Evolutionary conservation across 2,888 invertebrate species (phyloP).

Genomic region (Chrysotoxum bicinctum): DNA sequence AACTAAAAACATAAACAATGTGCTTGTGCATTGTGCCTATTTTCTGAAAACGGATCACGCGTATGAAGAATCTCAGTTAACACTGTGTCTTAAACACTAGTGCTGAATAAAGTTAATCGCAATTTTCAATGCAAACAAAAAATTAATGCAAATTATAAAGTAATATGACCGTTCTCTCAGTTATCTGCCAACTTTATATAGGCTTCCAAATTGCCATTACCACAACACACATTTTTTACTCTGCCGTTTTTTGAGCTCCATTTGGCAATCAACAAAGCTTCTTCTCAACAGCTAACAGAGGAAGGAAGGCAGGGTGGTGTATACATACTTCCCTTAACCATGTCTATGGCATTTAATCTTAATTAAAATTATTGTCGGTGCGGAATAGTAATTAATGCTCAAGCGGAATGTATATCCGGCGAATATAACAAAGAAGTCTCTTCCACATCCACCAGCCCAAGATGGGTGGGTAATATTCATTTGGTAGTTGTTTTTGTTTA

Average conservation of each 20-base stretch:
- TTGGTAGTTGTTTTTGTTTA: slow-evolving; percentile 30
- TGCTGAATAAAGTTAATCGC: neutral
- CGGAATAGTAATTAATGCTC: slow-evolving; percentile 65
- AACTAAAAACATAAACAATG: slow-evolving; percentile 3
- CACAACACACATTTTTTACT: slow-evolving; percentile 2
- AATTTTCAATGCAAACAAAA: neutral
- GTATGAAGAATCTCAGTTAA: slow-evolving; percentile 1
- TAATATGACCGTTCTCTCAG: neutral
- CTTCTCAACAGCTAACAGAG: neutral
- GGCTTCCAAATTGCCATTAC: slow-evolving; percentile 37
- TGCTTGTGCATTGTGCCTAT: neutral
- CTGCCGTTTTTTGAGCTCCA: neutral
- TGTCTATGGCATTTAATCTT: slow-evolving; percentile 55
- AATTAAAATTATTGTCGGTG: slow-evolving; percentile 66
- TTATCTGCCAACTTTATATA: slow-evolving; percentile 7
- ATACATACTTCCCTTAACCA: slow-evolving; percentile 38
- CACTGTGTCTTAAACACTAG: neutral
- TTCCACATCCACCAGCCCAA: slow-evolving; percentile 9
- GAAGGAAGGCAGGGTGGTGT: neutral
- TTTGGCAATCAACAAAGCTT: slow-evolving; percentile 8
- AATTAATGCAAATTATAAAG: neutral
- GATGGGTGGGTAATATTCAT: slow-evolving; percentile 21
- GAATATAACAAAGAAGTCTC: slow-evolving; percentile 49
- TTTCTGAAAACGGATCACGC: neutral
- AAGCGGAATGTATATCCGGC: slow-evolving; percentile 66